Percentiles rank a stretch among this genome's conserved stretches.
Evolutionary conservation across 2,797 vertebrate genomes (phyloP).

Genomic region (Leucoraja ocellata): DNA sequence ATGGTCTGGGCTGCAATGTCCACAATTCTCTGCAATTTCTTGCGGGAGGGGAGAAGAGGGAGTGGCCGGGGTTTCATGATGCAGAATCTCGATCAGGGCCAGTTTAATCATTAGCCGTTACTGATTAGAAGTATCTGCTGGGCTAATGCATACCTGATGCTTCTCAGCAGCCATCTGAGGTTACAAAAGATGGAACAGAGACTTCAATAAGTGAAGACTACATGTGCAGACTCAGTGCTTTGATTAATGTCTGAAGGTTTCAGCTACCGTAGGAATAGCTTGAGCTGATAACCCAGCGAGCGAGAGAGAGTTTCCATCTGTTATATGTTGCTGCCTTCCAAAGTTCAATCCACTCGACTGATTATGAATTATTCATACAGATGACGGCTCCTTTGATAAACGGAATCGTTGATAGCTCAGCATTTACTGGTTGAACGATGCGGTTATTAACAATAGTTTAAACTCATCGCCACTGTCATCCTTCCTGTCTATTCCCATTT

Average conservation of each 20-base stretch:
- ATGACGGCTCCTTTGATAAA: slow-evolving; percentile 43
- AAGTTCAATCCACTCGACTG: slow-evolving; percentile 43
- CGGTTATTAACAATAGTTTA: neutral
- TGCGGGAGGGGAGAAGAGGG: too few relatives aligned
- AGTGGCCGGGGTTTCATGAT: neutral
- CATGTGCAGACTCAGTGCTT: neutral
- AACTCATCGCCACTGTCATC: too few relatives aligned
- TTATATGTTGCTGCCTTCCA: slow-evolving; percentile 45
- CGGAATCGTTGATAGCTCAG: neutral
- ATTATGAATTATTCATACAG: slow-evolving; percentile 21
- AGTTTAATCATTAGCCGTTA: neutral
- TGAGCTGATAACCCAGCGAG: slow-evolving; percentile 42
- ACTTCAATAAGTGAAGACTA: neutral
- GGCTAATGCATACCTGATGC: neutral
- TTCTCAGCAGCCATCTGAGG: neutral
- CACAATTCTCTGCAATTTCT: too few relatives aligned
- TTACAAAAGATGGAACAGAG: neutral
- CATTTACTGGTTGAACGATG: neutral
- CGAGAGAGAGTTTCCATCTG: slow-evolving; percentile 40
- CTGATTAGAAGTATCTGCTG: too few relatives aligned
- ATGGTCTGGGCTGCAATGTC: too few relatives aligned
- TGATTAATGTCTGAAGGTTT: slow-evolving; percentile 8
- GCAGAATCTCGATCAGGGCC: neutral
- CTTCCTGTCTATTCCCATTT: neutral
- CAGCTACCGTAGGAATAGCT: slow-evolving; percentile 40